A percentile compares a stretch with the other conserved stretches of the same genome.
These are phyloP conservation scores for Heliconius ethilla DNA, from an alignment of 2,888 invertebrate genomes.

Conservation along the genomic window DNA sequence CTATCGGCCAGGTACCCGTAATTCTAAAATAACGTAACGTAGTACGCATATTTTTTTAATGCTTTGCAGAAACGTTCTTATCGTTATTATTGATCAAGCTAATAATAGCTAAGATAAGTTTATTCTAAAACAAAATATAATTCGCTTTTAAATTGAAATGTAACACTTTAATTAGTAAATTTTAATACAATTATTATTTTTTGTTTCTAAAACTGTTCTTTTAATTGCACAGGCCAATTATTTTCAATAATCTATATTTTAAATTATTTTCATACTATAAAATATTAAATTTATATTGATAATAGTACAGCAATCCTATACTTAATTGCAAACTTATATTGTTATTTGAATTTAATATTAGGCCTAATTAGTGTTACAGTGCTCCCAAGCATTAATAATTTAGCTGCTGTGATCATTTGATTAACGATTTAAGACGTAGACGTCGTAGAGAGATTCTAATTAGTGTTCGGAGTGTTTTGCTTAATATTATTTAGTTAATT, in stretches of 20 bases:
- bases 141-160: too few species aligned
- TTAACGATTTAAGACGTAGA: constrained; percentile 31
- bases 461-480: constrained; percentile 21
- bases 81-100: too few species aligned
- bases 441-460: constrained; percentile 27
- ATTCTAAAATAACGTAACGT: neutral
- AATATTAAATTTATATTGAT: too few species aligned
- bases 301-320: too few species aligned
- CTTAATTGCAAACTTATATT: neutral
- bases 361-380: constrained; percentile 26
- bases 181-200: too few species aligned
- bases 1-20: neutral
- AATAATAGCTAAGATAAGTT: too few species aligned
- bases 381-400: constrained; percentile 29
- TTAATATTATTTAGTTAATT: constrained; percentile 17
- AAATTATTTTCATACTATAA: neutral
- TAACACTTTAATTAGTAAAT: too few species aligned
- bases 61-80: neutral
- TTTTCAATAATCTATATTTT: too few species aligned
- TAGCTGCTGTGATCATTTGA: constrained; percentile 27
- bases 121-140: too few species aligned
- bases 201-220: too few species aligned
- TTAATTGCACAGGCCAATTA: too few species aligned
- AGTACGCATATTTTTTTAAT: neutral
- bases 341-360: constrained; percentile 13